Base-by-base conservation (phyloP, 2,888 invertebrate genomes). In the Isoperla grammatica region DNA sequence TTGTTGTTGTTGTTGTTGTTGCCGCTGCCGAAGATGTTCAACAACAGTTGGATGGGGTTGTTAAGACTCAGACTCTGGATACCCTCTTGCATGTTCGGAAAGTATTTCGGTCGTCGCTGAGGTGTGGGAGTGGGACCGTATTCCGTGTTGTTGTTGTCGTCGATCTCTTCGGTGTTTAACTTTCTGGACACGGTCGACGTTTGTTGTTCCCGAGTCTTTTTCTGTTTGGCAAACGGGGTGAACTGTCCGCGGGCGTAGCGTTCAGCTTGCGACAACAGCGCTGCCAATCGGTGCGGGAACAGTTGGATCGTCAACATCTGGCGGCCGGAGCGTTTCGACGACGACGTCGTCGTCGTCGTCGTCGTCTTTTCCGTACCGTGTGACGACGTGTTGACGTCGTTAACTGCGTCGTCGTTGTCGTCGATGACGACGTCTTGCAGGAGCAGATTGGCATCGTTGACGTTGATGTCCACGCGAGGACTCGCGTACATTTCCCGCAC, bases 221-320 rank as follows among this genome's bases (percentile, higher is more conserved):
- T 29, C 29, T 42, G 42, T 42, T 42, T 49, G 20, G 19, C 39
- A 17, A 17, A 19, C 37, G 53, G 53, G 2, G 40, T 8, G 39
- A 53, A 53, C 39, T 53, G 53, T 12, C 15, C 17, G 5, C 59
- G 17, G 2, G 60, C 60, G 29, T 46, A 58, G 17, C 54, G 50
- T 69, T 91, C 91, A 0, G 90, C 91, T 66, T 89, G 84, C 40
- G 90, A 87, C 49, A 92, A 81, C 72, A 92, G 83, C 3, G 86
- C 85, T 1, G 88, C 88, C 1, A 91, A 73, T 35, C 88, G 79
- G 64, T 88, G 86, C 0, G 91, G 91, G 45, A 92, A 75, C 69
- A 89, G 82, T 71, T 92, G 91, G 0, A 91, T 88, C 0, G 86
- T 88, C 59, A 83, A 72, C 1, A 29, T 13, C 54, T 61, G 37